A percentile compares a stretch with the other conserved stretches of the same genome.
phyloP scores from a whole-genome alignment of 2,888 invertebrate species.

The Operophtera brumata region DNA sequence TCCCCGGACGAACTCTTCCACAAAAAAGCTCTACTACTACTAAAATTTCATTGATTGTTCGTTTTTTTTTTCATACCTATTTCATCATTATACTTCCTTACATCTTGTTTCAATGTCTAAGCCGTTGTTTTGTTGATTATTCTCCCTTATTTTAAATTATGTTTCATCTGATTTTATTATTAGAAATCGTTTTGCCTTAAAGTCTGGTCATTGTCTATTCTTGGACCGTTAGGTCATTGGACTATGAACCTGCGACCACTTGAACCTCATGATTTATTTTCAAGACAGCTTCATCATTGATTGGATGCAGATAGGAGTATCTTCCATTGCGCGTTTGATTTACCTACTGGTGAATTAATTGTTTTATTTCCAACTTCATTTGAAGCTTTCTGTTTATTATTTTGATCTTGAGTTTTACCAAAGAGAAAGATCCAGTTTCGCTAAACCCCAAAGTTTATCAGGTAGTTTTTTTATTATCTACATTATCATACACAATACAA shows the following conservation, averaged over 20 bases:
- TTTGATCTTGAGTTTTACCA: too few relatives aligned
- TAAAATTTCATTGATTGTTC: too few relatives aligned
- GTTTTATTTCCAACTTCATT: conserved; percentile 2
- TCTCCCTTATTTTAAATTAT: not conserved
- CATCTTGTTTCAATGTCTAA: not conserved
- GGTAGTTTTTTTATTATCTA: too few relatives aligned
- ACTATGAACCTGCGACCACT: conserved; percentile 29
- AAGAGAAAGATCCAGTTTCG: too few relatives aligned
- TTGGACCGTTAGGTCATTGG: conserved; percentile 26
- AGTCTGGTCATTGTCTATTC: conserved; percentile 23
- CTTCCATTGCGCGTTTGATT: conserved; percentile 19
- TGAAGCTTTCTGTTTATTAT: not conserved
- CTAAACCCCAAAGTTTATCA: too few relatives aligned
- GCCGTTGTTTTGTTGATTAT: not conserved
- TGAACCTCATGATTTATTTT: conserved; percentile 25
- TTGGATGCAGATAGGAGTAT: conserved; percentile 14
- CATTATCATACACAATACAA: too few relatives aligned
- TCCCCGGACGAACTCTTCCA: too few relatives aligned
- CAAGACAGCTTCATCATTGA: conserved; percentile 24
- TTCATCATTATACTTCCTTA: not conserved
- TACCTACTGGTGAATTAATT: conserved; percentile 3
- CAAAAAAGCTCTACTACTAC: too few relatives aligned
- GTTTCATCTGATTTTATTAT: conserved; percentile 1
- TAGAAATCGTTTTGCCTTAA: not conserved
- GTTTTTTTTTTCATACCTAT: not conserved